phyloP scores from a whole-genome alignment of 2,797 vertebrate genomes.

The Scolopax rusticola region DNA sequence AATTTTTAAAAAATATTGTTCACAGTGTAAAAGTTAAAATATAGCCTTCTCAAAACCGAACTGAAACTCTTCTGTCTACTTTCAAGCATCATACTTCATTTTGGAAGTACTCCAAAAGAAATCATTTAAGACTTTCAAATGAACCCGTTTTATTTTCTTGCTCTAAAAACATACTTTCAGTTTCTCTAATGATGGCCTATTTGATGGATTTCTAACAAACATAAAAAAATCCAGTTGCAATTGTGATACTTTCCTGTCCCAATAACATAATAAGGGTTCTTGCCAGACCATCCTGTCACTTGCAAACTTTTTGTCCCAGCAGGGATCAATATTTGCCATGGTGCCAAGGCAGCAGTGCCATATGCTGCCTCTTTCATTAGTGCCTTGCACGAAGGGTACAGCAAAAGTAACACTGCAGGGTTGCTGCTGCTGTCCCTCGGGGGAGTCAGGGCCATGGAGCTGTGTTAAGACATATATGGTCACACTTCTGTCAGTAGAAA shows the following conservation, averaged over 20 bases:
- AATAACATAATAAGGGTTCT: background rate
- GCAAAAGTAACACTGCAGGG: background rate
- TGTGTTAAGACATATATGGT: accelerated
- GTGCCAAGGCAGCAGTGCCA: background rate
- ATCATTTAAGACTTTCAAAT: background rate
- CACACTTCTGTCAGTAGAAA: background rate
- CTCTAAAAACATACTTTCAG: background rate
- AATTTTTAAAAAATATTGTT: background rate
- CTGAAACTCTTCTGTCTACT: background rate
- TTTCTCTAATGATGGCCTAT: background rate
- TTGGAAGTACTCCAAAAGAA: background rate
- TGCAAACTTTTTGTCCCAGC: conserved; percentile 25
- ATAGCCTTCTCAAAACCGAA: background rate
- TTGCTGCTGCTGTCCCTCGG: background rate
- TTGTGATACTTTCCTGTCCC: background rate
- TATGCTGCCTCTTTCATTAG: background rate
- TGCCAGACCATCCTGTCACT: background rate
- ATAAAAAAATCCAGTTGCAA: background rate
- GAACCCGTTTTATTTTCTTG: background rate
- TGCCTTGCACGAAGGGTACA: accelerated
- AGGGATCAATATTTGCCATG: conserved; percentile 35
- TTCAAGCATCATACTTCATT: background rate
- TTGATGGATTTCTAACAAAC: background rate
- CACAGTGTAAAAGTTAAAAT: background rate
- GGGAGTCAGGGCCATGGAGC: accelerated